Evolutionary conservation across 1,140 invertebrate genomes (phyloP), one percentile per base, ranked within the genome.

Genomic region (Ceratoteleas bidentatus): DNA sequence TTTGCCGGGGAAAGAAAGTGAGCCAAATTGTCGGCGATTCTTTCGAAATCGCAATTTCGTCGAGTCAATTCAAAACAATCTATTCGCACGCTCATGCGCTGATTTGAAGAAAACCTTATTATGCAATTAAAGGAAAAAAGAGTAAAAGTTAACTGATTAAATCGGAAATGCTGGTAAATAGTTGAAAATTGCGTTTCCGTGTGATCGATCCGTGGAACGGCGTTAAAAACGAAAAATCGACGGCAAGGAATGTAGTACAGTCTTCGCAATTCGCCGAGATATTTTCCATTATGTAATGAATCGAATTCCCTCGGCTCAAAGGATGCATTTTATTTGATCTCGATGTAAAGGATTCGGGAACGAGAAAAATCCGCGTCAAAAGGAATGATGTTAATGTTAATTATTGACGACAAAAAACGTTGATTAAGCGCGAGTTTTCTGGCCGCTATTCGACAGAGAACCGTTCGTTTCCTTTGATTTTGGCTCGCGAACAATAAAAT

Each of bases 301-400:
- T 64, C 32, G 50, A 36, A 73, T 54, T 62, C 36, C 15, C 60
- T n/a, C 2, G 38, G 7, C 60, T 73, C 52, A 64, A 73, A 73
- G 58, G 57, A 32, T 6, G 16, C 62, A 73, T 64, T 73, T 64
- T 38, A 47, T 73, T 73, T 64, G 60, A 64, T 64, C 52, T 8
- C n/a, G 3, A 34, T 72, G 58, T 32, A 54, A 62, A 64, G 43
- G 38, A 60, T 57, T 68, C 38, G 40, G 9, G 7, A 69, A 36
- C 15, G 13, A 52, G 57, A 56, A 33, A 64, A 56, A 53, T 13
- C 10, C 36, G 8, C 13, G 52, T 73, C 14, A 73, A 64, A 64
- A 57, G 58, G 16, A 54, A 11, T 36, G 60, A 62, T 73, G 58
- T 61, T 64, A 73, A 73, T 62, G 58, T 47, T 62, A 52, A 60